A percentile compares a stretch with the other conserved stretches of the same genome.
These are phyloP conservation scores for Neocloeon triangulifer DNA, from an alignment of 1,140 invertebrate species.

Conservation along the genomic window DNA sequence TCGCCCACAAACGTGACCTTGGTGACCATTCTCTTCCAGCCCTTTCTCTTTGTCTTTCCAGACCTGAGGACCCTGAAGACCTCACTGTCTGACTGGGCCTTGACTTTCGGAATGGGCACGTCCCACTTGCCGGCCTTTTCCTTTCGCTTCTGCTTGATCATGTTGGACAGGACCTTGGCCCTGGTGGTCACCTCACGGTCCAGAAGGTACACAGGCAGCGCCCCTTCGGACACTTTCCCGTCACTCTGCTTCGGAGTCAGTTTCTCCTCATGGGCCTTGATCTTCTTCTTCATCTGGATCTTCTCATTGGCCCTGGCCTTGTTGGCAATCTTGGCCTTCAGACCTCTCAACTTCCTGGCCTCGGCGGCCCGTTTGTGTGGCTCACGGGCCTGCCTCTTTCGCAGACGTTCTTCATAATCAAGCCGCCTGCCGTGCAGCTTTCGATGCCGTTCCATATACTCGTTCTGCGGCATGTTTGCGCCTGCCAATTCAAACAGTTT, in stretches of 20 bases:
- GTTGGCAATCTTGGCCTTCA: slow-evolving; percentile 96
- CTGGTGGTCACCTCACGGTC: slow-evolving; percentile 87
- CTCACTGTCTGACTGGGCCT: slow-evolving; percentile 91
- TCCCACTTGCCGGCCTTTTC: slow-evolving; percentile 99
- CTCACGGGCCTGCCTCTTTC: slow-evolving; percentile 84
- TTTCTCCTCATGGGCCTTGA: slow-evolving; percentile 78
- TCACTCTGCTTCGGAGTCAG: slow-evolving; percentile 31
- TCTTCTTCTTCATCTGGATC: slow-evolving; percentile 97
- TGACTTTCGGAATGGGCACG: slow-evolving; percentile 96
- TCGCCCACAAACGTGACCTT: slow-evolving; percentile 98
- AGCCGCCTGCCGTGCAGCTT: slow-evolving; percentile 89
- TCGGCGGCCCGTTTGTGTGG: slow-evolving; percentile 75
- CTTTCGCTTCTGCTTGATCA: slow-evolving; percentile 99
- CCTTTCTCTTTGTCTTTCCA: slow-evolving; percentile 88
- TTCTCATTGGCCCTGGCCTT: slow-evolving; percentile 68
- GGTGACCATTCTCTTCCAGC: slow-evolving; percentile 99
- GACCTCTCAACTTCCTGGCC: slow-evolving; percentile 76
- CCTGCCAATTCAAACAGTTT: no score
- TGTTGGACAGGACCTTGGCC: slow-evolving; percentile 93
- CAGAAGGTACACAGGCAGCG: slow-evolving; percentile 84
- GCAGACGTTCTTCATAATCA: slow-evolving; percentile 92
- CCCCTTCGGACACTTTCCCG: slow-evolving; percentile 67
- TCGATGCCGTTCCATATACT: slow-evolving; percentile 94
- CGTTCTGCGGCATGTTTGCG: slow-evolving; percentile 98
- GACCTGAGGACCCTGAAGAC: slow-evolving; percentile 89